Evolutionary conservation across 2,113 vertebrate species (phyloP), one percentile per base, ranked within the genome.

Genomic region (Trichomycterus rosablanca): DNA sequence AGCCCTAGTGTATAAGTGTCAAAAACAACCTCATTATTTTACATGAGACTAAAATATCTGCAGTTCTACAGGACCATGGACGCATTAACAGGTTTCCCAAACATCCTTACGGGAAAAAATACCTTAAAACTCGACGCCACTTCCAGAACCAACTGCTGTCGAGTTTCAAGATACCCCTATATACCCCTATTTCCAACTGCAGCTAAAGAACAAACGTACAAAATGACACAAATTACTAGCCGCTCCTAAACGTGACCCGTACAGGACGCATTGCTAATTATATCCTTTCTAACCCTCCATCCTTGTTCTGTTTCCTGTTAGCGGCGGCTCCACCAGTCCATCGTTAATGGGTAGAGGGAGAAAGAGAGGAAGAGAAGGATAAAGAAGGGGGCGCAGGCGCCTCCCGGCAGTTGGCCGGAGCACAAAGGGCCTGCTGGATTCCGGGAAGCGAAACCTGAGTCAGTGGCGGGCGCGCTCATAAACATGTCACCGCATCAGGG

Each of bases 401-500:
- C 56, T 48, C 66, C 28, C 22, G 56, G 58, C 34, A 66, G 53
- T 52, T 63, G 59, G 34, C 63, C 39, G 54, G 45, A 68, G 66
- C 63, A 75, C 61, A 75, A 75, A 68, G 68, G 72, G 19, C 63
- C 63, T 57, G 43, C 51, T 37, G 51, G 24, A 73, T 72, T 78
- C 71, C 68, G 54, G 70, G 74, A 78, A 78, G 66, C 51, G 74
- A 81, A 78, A 72, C 73, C 59, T 43, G 82, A 73, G 74, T 63
- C 68, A 66, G 73, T 32, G 48, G 74, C 70, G 71, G 65, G 67
- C 51, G 58, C 34, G 65, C 80, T 73, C 76, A 66, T 79, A 83
- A 74, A 84, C 76, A 67, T 83, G 77, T 69, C 73, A 70, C 68
- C 59, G 18, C 59, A 3, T 76, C 74, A 75, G 78, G 72, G 83